Percentiles rank a stretch among this genome's conserved stretches.
These are phyloP conservation scores for Epinotia nisella DNA, from an alignment of 2,888 invertebrate genomes.

Conservation along the genomic window DNA sequence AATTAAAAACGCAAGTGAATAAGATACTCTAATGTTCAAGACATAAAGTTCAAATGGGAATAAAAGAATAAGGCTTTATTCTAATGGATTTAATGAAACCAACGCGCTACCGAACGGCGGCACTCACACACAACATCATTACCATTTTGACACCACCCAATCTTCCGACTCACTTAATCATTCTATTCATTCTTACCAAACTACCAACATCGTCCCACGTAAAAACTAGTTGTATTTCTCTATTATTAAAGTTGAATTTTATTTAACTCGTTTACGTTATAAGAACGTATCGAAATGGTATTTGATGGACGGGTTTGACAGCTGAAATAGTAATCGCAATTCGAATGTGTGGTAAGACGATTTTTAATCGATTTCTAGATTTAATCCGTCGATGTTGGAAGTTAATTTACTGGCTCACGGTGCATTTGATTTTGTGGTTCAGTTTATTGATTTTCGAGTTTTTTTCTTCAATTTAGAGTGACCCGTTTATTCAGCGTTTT, in stretches of 20 bases:
- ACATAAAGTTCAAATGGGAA: neutral
- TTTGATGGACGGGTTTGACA: slow-evolving; percentile 46
- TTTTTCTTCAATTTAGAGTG: neutral
- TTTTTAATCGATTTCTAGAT: slow-evolving; percentile 49
- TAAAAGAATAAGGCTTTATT: slow-evolving; percentile 21
- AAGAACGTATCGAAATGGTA: slow-evolving; percentile 22
- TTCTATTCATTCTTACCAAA: slow-evolving; percentile 13
- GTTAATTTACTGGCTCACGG: slow-evolving; percentile 49
- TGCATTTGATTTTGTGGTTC: slow-evolving; percentile 34
- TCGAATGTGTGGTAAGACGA: slow-evolving; percentile 43
- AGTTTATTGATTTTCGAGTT: neutral
- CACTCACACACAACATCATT: slow-evolving; percentile 65
- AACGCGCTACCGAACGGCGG: slow-evolving; percentile 50
- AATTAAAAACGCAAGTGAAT: neutral
- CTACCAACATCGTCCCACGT: neutral
- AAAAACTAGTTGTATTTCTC: neutral
- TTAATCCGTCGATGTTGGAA: slow-evolving; percentile 54
- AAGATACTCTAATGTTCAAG: neutral
- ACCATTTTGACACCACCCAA: slow-evolving; percentile 59
- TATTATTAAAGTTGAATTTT: neutral
- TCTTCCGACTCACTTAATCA: slow-evolving; percentile 34
- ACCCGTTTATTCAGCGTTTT: too few species aligned
- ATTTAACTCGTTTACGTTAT: neutral
- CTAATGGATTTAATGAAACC: slow-evolving; percentile 78
- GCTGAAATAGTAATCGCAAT: slow-evolving; percentile 41